phyloP scores from a whole-genome alignment of 2,113 vertebrate species.

The Halcyon malimbica region DNA sequence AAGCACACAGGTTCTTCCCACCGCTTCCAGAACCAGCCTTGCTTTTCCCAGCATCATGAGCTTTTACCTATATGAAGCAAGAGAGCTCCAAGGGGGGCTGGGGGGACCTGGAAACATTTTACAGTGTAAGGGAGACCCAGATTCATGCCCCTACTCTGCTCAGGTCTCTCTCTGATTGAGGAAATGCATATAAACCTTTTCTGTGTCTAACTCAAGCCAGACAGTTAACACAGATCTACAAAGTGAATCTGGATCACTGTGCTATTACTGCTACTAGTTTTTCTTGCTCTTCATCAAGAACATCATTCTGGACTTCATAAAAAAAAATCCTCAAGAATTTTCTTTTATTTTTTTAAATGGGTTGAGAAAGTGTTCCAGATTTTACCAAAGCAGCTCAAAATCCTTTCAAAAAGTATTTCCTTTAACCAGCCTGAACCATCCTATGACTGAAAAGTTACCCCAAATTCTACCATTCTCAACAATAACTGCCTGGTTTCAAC shows the following conservation, averaged over 20 bases:
- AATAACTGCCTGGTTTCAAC: background rate
- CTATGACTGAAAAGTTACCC: background rate
- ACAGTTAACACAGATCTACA: background rate
- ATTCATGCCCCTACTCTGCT: background rate
- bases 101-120: background rate
- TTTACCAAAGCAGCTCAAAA: background rate
- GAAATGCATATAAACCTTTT: background rate
- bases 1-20: fast-evolving
- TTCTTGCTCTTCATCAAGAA: background rate
- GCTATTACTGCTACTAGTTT: background rate
- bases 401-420: background rate
- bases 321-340: background rate
- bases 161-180: background rate
- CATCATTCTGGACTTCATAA: background rate
- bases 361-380: background rate
- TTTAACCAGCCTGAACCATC: background rate
- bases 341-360: background rate
- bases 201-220: background rate
- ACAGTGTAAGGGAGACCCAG: background rate
- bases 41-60: background rate
- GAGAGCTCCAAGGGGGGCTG: background rate
- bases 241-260: background rate
- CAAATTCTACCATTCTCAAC: background rate
- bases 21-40: background rate
- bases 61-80: background rate